Base-by-base conservation (phyloP, 2,888 invertebrate genomes). In the Epinotia nisella region DNA sequence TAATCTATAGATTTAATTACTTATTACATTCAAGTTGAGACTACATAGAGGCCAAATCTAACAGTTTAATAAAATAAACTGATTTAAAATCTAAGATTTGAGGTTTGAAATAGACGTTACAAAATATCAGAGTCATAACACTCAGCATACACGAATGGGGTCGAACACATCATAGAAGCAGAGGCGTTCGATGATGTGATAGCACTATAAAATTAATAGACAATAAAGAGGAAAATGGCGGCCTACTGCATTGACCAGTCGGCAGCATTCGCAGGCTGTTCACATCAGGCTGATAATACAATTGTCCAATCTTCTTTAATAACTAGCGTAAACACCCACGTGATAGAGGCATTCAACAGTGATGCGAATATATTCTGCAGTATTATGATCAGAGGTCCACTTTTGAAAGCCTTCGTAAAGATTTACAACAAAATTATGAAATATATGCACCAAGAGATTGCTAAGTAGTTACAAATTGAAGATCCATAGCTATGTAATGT, bases 231-330 rank as follows among this genome's bases (percentile, higher is more conserved):
- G 7, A 49, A 61, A 45, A 45, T 56, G 19, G 45, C 65, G 24
- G 64, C 55, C 59, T 58, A 74, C 29, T 41, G 19, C 59, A 71
- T 67, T 62, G 66, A 75, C 77, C 76, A 75, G 77, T 75, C 77
- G 82, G 79, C 78, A 81, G 78, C 79, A 80, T 80, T 80, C 61
- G 60, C 76, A 79, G 90, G 87, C 89, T 85, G 82, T 89, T 90
- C 85, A 91, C 88, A 91, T 87, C 87, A n/a, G 78, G 81, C 85
- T 87, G 85, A 86, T 89, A 90, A 88, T 88, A 90, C 90, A 89
- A 90, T 90, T 87, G 90, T 85, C 86, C 87, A 88, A 89, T 92
- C 90, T 90, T 76, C 89, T 77, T 35, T 35, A 9, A 0, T 35
- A 45, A 76, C 78, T 71, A 74, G 76, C 76, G 81, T 84, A 83